Base-by-base conservation (phyloP, 2,888 invertebrate species). In the Netelia virgata region DNA sequence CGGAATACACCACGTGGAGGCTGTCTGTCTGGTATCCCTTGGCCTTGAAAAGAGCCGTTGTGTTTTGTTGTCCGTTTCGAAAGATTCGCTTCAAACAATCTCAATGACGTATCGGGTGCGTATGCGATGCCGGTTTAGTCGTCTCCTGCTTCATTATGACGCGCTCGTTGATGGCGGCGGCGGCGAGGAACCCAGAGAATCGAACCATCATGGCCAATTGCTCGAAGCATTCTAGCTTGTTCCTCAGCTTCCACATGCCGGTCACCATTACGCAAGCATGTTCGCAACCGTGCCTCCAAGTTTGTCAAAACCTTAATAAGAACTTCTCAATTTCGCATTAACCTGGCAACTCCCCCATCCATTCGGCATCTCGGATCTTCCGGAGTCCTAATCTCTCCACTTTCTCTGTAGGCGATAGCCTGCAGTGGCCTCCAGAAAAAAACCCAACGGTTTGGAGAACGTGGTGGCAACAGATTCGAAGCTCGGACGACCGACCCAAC, bases 361-460 rank as follows among this genome's bases (percentile, higher is more conserved):
- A 89, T 88, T 59, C 83, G 76, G 28, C 86, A 72, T 79, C 83
- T 73, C 28, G 88, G 76, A 75, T 87, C 82, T 43, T 85, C 86
- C 23, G 78, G 55, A 81, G 83, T 83, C 72, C 81, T 70, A n/a
- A 84, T 84, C 75, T 83, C 84, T 76, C 86, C 64, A 66, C 86
- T 84, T 73, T 82, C 82, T 57, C 78, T 66, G 82, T 89, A 88
- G 76, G 43, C 88, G 18, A 88, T 79, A 20, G 75, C 79, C 69
- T 88, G 87, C 50, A 85, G 73, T 57, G 87, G 86, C 9, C 82
- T 86, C 87, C 87, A 88, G 41, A 84, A 88, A 87, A 88, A 89
- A 89, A 75, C 87, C 86, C 55, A 86, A 72, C 89, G 72, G 86
- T 88, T 89, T 55, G 87, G 89, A 28, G 88, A 88, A 57, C 87